phyloP scores from a whole-genome alignment of 1,140 invertebrate species.

The Mylabris phalerata region DNA sequence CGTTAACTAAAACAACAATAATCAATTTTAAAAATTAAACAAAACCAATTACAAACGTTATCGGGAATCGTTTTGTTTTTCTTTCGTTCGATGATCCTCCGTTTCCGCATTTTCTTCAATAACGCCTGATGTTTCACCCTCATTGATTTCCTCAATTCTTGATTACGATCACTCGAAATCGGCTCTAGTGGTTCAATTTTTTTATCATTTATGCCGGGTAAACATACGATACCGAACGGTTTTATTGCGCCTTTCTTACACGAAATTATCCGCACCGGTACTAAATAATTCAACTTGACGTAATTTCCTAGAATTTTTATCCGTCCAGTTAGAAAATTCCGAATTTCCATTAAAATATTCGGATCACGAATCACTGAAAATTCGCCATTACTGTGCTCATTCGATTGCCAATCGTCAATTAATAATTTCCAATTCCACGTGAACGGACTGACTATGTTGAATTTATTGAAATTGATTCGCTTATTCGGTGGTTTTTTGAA shows the following conservation, averaged over 20 bases:
- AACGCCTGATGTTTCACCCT: slow-evolving; percentile 50
- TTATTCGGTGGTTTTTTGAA: slow-evolving; percentile 66
- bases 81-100: slow-evolving; percentile 35
- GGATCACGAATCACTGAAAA: slow-evolving; percentile 53
- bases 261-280: slow-evolving; percentile 49
- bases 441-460: slow-evolving; percentile 71
- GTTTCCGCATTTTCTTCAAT: slow-evolving; percentile 52
- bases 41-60: no score
- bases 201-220: slow-evolving; percentile 54
- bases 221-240: slow-evolving; percentile 57
- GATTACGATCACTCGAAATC: slow-evolving; percentile 51
- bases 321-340: slow-evolving; percentile 9
- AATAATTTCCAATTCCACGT: slow-evolving; percentile 63
- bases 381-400: slow-evolving; percentile 19
- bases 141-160: slow-evolving; percentile 49
- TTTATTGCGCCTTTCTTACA: slow-evolving; percentile 44
- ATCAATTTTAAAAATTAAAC: not conserved
- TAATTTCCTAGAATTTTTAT: not conserved
- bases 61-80: no score
- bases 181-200: slow-evolving; percentile 51
- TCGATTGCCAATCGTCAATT: slow-evolving; percentile 57
- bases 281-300: slow-evolving; percentile 40
- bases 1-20: slow-evolving; percentile 25
- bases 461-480: slow-evolving; percentile 72
- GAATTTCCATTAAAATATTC: slow-evolving; percentile 35